Conservation (phyloP, 2,113 vertebrate genomes). For the Capricornis sumatraensis region DNA sequence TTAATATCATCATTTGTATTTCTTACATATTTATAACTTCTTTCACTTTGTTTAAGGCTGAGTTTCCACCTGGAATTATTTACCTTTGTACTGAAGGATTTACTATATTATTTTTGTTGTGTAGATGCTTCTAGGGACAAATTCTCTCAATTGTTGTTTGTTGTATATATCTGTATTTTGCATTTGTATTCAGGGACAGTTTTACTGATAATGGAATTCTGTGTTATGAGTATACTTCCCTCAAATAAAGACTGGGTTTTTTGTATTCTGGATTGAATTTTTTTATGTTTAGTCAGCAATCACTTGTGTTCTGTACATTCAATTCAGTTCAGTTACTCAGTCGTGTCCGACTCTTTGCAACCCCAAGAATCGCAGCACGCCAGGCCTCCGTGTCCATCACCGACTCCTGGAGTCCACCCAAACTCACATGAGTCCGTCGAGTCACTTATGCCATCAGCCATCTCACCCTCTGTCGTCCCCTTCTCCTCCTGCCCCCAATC, state of each 20-base stretch:
- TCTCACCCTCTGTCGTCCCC: too few species aligned
- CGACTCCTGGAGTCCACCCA: too few species aligned
- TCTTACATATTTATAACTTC: not conserved
- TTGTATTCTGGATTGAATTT: not conserved
- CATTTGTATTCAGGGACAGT: not conserved
- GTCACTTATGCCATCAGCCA: too few species aligned
- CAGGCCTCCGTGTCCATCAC: too few species aligned
- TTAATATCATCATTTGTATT: not conserved
- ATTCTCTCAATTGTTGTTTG: not conserved
- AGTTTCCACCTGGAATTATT: not conserved
- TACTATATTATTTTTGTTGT: not conserved
- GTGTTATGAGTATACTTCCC: not conserved
- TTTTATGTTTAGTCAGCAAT: not conserved
- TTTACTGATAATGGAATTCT: not conserved
- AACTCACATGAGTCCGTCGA: too few species aligned
- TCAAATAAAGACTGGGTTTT: not conserved
- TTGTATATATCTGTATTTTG: not conserved
- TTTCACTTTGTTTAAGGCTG: not conserved
- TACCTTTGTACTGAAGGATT: not conserved
- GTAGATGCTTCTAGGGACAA: not conserved
- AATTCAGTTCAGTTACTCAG: too few species aligned
- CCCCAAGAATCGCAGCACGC: too few species aligned
- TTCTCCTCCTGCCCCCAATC: too few species aligned
- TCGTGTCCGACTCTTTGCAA: too few species aligned
- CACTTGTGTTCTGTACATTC: not conserved